Evolutionary conservation across 1,140 invertebrate genomes (phyloP).

Genomic region (Brachionus koreanus): DNA sequence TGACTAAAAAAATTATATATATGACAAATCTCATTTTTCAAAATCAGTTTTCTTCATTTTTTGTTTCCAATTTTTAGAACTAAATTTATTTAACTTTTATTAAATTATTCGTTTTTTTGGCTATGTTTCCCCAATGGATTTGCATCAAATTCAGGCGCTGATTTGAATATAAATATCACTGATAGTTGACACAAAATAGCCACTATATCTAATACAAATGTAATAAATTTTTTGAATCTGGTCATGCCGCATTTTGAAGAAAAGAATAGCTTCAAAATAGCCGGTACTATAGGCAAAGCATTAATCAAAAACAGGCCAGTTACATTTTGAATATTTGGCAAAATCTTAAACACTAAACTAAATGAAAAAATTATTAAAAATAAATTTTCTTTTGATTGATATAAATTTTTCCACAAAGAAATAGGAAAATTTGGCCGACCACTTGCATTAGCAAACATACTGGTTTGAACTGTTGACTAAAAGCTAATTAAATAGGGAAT

Average conservation of each 20-base stretch:
- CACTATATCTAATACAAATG: not conserved
- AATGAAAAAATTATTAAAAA: not conserved
- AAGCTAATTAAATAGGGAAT: constrained; percentile 20
- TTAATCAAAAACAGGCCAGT: constrained; percentile 38
- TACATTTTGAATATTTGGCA: constrained; percentile 24
- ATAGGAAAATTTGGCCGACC: not conserved
- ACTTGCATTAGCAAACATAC: not conserved
- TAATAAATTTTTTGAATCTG: constrained; percentile 34
- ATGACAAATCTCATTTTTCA: too few species aligned
- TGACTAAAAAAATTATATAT: too few species aligned
- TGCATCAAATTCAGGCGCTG: not conserved
- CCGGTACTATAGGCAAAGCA: constrained; percentile 4
- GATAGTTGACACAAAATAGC: constrained; percentile 1
- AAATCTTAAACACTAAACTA: not conserved
- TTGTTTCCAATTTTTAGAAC: too few species aligned
- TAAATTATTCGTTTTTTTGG: not conserved
- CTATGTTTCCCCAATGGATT: not conserved
- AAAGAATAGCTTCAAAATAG: constrained; percentile 27
- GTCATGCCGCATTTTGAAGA: not conserved
- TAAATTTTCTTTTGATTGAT: not conserved
- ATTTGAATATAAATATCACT: constrained; percentile 29
- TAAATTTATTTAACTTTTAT: too few species aligned
- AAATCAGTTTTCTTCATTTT: too few species aligned
- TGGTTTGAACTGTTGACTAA: not conserved
- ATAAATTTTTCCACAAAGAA: not conserved